phyloP scores from a whole-genome alignment of 2,113 vertebrate species.

The Miniopterus natalensis region DNA sequence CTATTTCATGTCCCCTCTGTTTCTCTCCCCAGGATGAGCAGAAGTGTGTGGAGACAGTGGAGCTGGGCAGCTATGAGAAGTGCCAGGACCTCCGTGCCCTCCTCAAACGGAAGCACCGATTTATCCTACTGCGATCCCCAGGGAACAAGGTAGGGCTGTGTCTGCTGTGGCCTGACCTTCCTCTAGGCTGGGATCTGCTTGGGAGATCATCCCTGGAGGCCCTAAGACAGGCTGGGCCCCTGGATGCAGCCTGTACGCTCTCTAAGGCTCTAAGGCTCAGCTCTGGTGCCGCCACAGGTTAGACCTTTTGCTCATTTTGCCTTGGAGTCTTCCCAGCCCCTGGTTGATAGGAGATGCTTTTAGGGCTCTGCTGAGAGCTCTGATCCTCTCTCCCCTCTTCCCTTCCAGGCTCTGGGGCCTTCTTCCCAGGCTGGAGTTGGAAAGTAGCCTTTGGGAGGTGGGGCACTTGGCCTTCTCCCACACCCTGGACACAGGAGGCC shows the following conservation, averaged over 20 bases:
- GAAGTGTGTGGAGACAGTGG: conserved; percentile 94
- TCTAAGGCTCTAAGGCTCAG: not conserved
- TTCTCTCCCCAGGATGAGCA: conserved; percentile 91
- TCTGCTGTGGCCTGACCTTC: not conserved
- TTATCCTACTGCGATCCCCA: conserved; percentile 92
- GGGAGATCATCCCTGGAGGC: not conserved
- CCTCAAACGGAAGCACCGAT: conserved; percentile 94
- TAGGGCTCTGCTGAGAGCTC: not conserved
- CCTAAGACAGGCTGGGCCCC: not conserved
- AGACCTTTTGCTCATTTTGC: not conserved
- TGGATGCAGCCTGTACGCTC: not conserved
- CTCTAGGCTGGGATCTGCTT: not conserved
- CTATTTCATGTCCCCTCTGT: not conserved
- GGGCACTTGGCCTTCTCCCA: not conserved
- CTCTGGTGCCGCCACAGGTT: not conserved
- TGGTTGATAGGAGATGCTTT: not conserved
- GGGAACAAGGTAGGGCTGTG: conserved; percentile 93
- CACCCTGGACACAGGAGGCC: not conserved
- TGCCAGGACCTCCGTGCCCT: conserved; percentile 94
- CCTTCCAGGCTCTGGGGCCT: not conserved
- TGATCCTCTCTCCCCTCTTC: not conserved
- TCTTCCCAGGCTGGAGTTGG: not conserved
- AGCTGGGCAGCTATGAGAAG: conserved; percentile 95
- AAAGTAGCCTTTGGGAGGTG: not conserved
- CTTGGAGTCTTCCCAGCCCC: not conserved